Evolutionary conservation across 2,888 invertebrate genomes (phyloP), one percentile per base, ranked within the genome.

Genomic region (Lochmaea capreae): DNA sequence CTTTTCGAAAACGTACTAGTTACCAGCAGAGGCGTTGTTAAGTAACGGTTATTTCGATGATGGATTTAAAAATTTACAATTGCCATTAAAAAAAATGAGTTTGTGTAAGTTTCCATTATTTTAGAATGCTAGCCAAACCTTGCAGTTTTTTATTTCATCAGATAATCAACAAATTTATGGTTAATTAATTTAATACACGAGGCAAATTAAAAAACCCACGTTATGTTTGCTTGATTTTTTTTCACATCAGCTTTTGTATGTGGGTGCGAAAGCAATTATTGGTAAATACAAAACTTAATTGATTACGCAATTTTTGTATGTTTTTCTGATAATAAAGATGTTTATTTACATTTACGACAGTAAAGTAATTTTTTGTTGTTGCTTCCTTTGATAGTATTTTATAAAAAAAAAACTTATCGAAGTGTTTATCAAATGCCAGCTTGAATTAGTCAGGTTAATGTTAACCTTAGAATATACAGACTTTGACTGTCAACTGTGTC

Each of bases 121-220:
- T 43, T 43, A 3, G 2, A 49, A 49, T 49, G 49, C n/a, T 49
- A 49, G 12, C n/a, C n/a, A n/a, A 59, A 58, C 67, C 59, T 59
- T 59, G 58, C 46, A 9, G 10, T 62, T 58, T 58, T 18, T 33
- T 33, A 33, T 33, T 33, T 58, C 58, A 59, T 43, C 46, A 16
- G 58, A 16, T 49, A 61, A 59, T 46, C 59, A 46, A 59, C 42
- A 59, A 58, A 67, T 67, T 22, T 58, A 59, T 54, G 43, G 12
- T 43, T 67, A 58, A 68, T 68, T 68, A 61, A 68, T 61, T 68
- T 61, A 11, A 42, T 61, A 68, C 68, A 68, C 68, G 61, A 68
- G 68, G 68, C 68, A 68, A 68, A 68, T 68, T 68, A 61, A 68
- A 68, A 61, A 43, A 16, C 68, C 68, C 68, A 68, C 68, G 61